These are phyloP conservation scores for Eulithis testata DNA, from an alignment of 2,888 invertebrate species.

Conservation along the genomic window DNA sequence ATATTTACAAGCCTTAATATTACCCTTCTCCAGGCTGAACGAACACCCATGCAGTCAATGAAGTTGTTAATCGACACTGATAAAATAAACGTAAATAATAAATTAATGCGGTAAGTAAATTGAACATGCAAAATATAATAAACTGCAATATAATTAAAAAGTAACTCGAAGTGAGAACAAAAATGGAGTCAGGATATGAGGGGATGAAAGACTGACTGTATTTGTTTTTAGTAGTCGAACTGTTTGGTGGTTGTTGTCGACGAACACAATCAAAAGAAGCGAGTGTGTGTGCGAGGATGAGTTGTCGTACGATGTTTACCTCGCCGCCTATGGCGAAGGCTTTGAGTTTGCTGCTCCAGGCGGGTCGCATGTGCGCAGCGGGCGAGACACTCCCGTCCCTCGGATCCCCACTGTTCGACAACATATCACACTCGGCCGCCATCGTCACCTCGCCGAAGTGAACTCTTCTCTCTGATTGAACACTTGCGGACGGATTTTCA, in stretches of 20 bases:
- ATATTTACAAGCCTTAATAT: slow-evolving; percentile 76
- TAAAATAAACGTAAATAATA: slow-evolving; percentile 54
- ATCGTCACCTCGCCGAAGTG: slow-evolving; percentile 78
- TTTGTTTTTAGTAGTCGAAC: slow-evolving; percentile 67
- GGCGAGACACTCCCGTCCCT: slow-evolving; percentile 70
- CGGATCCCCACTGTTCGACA: slow-evolving; percentile 70
- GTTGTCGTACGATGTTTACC: slow-evolving; percentile 81
- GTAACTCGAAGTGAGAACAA: slow-evolving; percentile 63
- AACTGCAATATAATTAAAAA: slow-evolving; percentile 74
- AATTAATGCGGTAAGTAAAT: slow-evolving; percentile 62
- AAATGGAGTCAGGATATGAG: slow-evolving; percentile 63
- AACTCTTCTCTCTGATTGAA: slow-evolving; percentile 80
- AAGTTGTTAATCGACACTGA: slow-evolving; percentile 56
- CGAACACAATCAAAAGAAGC: slow-evolving; percentile 84
- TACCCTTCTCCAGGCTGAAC: slow-evolving; percentile 73
- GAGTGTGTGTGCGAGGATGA: slow-evolving; percentile 65
- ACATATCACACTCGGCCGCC: slow-evolving; percentile 68
- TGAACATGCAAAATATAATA: slow-evolving; percentile 79
- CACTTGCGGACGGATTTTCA: slow-evolving; percentile 67
- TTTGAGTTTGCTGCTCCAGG: slow-evolving; percentile 83
- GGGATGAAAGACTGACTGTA: slow-evolving; percentile 58
- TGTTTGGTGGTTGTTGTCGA: slow-evolving; percentile 70
- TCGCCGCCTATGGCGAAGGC: slow-evolving; percentile 84
- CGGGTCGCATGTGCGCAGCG: slow-evolving; percentile 72
- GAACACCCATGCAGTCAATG: slow-evolving; percentile 80